A percentile compares a stretch with the other conserved stretches of the same genome.
phyloP scores from a whole-genome alignment of 2,797 vertebrate genomes.

The Lagorchestes hirsutus region DNA sequence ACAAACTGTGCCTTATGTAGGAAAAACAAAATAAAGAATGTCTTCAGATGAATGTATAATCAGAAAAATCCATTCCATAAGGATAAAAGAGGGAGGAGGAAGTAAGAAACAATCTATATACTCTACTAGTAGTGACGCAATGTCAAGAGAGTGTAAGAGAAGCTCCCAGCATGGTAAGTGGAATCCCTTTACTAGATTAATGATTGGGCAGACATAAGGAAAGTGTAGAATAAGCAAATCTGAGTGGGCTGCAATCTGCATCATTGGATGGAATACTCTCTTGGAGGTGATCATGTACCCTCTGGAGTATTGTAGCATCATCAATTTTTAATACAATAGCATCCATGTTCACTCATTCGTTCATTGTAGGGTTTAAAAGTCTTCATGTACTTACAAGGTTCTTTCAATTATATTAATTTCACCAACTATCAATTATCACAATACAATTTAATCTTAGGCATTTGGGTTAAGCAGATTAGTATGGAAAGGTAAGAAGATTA shows the following conservation, averaged over 20 bases:
- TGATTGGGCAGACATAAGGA: background rate
- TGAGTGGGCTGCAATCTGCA: background rate
- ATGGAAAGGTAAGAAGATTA: background rate
- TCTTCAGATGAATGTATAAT: background rate
- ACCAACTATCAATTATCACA: conserved; percentile 2
- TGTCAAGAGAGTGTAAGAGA: background rate
- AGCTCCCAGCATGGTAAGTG: background rate
- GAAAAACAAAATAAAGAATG: background rate
- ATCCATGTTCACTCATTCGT: background rate
- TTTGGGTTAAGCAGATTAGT: background rate
- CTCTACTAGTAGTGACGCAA: background rate
- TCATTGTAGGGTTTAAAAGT: background rate
- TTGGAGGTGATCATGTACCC: background rate
- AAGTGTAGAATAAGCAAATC: background rate
- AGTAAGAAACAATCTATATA: background rate
- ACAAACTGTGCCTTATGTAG: background rate
- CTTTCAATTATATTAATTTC: conserved; percentile 5
- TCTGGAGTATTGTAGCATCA: background rate
- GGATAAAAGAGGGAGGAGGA: background rate
- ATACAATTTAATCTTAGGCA: background rate
- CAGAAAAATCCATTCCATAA: background rate
- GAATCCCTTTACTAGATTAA: background rate
- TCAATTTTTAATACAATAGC: background rate
- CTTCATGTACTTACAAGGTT: background rate
- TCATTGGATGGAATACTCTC: background rate